Conservation (phyloP, 1,140 invertebrate genomes). For the Acromyrmex charruanus region DNA sequence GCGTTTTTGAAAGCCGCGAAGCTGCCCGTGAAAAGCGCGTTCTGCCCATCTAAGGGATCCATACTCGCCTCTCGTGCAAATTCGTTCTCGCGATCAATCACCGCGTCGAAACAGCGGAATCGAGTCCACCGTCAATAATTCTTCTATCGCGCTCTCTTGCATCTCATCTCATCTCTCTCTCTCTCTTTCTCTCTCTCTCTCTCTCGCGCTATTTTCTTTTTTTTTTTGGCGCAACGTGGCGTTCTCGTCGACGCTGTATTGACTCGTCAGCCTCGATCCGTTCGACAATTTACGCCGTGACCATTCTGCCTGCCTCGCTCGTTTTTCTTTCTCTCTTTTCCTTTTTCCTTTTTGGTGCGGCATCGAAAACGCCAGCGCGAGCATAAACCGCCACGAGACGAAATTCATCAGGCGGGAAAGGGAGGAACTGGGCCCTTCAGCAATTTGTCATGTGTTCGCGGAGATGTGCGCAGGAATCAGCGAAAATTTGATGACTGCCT, state of each 20-base stretch:
- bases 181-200: neutral
- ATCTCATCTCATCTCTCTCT: constrained; percentile 11
- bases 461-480: neutral
- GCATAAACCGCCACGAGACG: constrained; percentile 43
- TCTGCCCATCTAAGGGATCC: constrained; percentile 49
- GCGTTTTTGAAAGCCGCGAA: constrained; percentile 46
- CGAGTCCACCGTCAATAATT: constrained; percentile 61
- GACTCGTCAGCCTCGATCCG: constrained; percentile 65
- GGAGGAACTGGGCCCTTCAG: neutral
- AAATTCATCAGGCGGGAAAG: neutral
- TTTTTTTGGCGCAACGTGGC: constrained; percentile 57
- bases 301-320: constrained; percentile 50
- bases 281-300: constrained; percentile 62
- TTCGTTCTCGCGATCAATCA: constrained; percentile 63
- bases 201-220: constrained; percentile 13
- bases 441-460: constrained; percentile 36
- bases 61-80: constrained; percentile 42
- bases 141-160: constrained; percentile 37
- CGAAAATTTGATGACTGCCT: constrained; percentile 10
- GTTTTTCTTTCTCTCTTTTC: constrained; percentile 46
- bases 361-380: constrained; percentile 49
- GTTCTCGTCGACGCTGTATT: constrained; percentile 58
- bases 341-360: constrained; percentile 21
- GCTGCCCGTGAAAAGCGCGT: constrained; percentile 43
- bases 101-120: constrained; percentile 58